A percentile compares a stretch with the other conserved stretches of the same genome.
These are phyloP conservation scores for Odocoileus hemionus DNA, from an alignment of 2,113 vertebrate genomes.

Conservation along the genomic window DNA sequence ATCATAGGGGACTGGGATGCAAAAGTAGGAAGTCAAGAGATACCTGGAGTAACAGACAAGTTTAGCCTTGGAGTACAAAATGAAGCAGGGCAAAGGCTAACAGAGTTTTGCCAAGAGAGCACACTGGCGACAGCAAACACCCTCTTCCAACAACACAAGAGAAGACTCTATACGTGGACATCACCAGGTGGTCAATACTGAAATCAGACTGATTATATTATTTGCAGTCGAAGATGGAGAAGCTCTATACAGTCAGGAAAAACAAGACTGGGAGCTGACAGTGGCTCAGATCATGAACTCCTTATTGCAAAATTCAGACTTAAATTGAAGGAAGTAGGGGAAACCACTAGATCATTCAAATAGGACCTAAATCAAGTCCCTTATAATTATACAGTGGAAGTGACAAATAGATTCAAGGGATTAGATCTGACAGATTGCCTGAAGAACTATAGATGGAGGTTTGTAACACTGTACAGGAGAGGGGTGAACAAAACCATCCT, in stretches of 20 bases:
- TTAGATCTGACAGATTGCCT: neutral
- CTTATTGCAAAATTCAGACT: neutral
- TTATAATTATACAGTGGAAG: neutral
- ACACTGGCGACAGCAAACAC: neutral
- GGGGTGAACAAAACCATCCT: neutral
- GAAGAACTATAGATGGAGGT: neutral
- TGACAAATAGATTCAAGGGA: neutral
- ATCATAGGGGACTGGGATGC: neutral
- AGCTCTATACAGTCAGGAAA: neutral
- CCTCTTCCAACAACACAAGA: neutral
- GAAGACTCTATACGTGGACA: neutral
- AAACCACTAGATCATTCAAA: neutral
- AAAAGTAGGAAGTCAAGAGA: neutral
- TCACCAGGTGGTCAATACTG: neutral
- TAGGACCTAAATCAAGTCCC: neutral
- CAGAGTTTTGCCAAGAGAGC: neutral
- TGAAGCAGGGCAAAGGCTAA: neutral
- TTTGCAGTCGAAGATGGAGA: neutral
- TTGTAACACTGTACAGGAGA: neutral
- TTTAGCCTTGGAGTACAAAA: neutral
- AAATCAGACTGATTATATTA: neutral
- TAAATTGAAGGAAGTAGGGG: neutral
- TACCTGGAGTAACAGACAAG: neutral
- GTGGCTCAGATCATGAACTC: neutral
- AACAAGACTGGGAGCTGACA: neutral